A percentile compares a stretch with the other conserved stretches of the same genome.
These are phyloP conservation scores for Ladona fulva DNA, from an alignment of 1,140 invertebrate genomes.

Conservation along the genomic window DNA sequence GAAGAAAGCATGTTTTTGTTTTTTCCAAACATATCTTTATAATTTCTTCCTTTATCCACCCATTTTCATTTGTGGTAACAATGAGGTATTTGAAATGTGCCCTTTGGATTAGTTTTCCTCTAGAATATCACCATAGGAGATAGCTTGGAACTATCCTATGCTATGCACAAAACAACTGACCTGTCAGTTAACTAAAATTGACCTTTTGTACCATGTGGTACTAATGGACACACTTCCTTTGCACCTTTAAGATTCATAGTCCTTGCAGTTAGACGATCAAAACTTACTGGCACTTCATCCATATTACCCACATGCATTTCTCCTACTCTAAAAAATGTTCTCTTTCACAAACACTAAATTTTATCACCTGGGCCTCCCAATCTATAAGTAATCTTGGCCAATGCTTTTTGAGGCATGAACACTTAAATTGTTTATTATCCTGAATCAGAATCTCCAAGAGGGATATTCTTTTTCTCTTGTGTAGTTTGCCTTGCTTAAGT, in stretches of 20 bases:
- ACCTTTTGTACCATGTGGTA: not conserved
- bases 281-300: not conserved
- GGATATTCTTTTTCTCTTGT: not conserved
- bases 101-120: not conserved
- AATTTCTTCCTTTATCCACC: no score
- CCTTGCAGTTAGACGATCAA: not conserved
- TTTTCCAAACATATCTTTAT: no score
- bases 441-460: not conserved
- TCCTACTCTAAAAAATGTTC: not conserved
- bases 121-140: no score
- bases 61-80: not conserved
- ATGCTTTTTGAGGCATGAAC: not conserved
- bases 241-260: not conserved
- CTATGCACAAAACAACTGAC: not conserved
- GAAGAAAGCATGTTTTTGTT: no score
- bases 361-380: not conserved
- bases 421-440: not conserved
- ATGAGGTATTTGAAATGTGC: not conserved
- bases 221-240: not conserved
- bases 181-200: no score
- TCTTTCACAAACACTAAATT: not conserved
- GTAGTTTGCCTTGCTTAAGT: not conserved
- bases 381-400: not conserved
- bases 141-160: not conserved
- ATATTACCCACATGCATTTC: not conserved